Evolutionary conservation across 2,888 invertebrate species (phyloP), one percentile per base, ranked within the genome.

Genomic region (Steinernema carpocapsae): DNA sequence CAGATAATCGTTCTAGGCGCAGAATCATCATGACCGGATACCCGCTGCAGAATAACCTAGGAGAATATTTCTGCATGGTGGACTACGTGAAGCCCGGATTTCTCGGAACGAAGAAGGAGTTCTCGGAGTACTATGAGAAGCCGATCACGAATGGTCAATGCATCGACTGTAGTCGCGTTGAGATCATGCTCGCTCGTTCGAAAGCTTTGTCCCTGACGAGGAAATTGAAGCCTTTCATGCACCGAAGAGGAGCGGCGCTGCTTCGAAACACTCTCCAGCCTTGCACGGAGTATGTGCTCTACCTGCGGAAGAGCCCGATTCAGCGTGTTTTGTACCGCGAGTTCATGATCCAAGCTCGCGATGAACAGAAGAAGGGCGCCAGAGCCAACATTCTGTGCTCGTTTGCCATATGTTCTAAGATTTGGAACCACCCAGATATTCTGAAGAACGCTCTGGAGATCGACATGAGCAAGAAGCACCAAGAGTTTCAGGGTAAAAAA

Each of bases 61-160:
- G 95, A 74, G 95, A 89, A 72, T 88, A 88, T 72, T 87, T 79
- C 74, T 87, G 86, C 74, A 87, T 87, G 89, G 84, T 90, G 88
- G 97, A 99, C 88, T 99, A 97, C 89, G 97, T 97, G 0, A 91
- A 97, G 26, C 99, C 99, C 0, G 96, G 95, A 89, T 97, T 95
- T 89, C 91, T 99, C 48, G 99, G 97, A 76, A 94, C 94, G 26
- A 94, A 95, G 88, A 94, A 94, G 0, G 96, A 97, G 88, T 99
- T 99, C 88, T 93, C 94, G 86, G 96, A 97, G 88, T 97, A 97
- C 95, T 99, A 99, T 88, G 97, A 97, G 88, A 91, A 96, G n/a
- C 99, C 99, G 0, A 99, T 99, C 83, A 95, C 94, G 52, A 97
- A 97, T 88, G 99, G 97, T 0, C 97, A 97, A 89, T 97, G 97